phyloP scores from a whole-genome alignment of 2,888 invertebrate genomes.

The Hofmannophila pseudospretella region DNA sequence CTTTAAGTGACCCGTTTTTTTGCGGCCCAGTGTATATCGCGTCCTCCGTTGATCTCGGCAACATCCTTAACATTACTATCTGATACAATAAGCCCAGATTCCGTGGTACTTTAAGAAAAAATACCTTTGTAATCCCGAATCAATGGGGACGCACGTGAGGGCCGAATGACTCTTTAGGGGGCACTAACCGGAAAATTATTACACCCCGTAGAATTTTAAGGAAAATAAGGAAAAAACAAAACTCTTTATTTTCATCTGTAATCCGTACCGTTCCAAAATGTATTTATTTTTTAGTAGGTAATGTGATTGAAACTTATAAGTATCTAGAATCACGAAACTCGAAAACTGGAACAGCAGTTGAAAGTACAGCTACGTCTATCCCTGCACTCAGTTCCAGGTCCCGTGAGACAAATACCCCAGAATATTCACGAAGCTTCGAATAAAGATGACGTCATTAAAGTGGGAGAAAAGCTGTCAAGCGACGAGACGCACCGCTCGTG shows the following conservation, averaged over 20 bases:
- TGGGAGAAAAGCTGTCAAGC: constrained; percentile 32
- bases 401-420: constrained; percentile 14
- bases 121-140: constrained; percentile 37
- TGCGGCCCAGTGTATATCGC: too few relatives aligned
- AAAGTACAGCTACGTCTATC: too few relatives aligned
- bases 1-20: too few relatives aligned
- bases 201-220: constrained; percentile 46
- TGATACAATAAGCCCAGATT: constrained; percentile 39
- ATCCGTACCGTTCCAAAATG: not conserved
- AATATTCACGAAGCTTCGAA: constrained; percentile 36
- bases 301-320: too few relatives aligned
- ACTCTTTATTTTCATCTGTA: constrained; percentile 5
- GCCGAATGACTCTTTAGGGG: constrained; percentile 55
- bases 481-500: constrained; percentile 24
- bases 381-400: constrained; percentile 1
- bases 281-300: too few relatives aligned
- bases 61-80: constrained; percentile 34
- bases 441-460: constrained; percentile 44
- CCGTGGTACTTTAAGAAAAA: constrained; percentile 35
- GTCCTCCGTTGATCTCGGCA: constrained; percentile 16
- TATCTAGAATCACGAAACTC: too few relatives aligned
- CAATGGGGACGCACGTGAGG: constrained; percentile 38
- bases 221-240: constrained; percentile 26
- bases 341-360: too few relatives aligned
- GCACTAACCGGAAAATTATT: constrained; percentile 56